Conservation (phyloP, 2,113 vertebrate genomes). For the Anhinga anhinga region DNA sequence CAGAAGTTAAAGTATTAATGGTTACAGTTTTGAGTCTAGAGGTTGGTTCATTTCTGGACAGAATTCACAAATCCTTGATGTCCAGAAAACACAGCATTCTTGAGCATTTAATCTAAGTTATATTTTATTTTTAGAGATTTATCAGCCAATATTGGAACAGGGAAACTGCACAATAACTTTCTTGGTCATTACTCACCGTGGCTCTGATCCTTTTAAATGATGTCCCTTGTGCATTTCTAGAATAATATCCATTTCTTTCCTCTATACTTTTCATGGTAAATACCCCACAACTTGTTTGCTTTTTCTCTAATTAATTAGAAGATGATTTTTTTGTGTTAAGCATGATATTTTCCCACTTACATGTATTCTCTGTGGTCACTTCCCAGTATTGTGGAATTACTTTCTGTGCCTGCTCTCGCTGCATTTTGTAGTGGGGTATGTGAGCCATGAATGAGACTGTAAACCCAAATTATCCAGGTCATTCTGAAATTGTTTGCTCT, state of each 20-base stretch:
- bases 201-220: background rate
- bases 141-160: background rate
- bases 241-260: background rate
- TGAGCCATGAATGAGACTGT: background rate
- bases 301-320: background rate
- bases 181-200: background rate
- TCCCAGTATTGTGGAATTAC: background rate
- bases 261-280: background rate
- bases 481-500: background rate
- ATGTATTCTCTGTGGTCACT: background rate
- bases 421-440: background rate
- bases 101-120: background rate
- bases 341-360: background rate
- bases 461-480: background rate
- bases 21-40: background rate
- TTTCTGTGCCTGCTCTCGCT: background rate
- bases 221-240: background rate
- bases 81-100: background rate
- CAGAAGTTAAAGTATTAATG: background rate
- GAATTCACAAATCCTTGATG: background rate
- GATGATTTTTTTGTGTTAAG: background rate
- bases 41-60: background rate
- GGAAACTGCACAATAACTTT: background rate
- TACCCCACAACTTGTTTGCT: background rate
- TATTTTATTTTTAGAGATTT: background rate